Evolutionary conservation across 2,113 vertebrate species (phyloP).

Genomic region (Xerus inauris): DNA sequence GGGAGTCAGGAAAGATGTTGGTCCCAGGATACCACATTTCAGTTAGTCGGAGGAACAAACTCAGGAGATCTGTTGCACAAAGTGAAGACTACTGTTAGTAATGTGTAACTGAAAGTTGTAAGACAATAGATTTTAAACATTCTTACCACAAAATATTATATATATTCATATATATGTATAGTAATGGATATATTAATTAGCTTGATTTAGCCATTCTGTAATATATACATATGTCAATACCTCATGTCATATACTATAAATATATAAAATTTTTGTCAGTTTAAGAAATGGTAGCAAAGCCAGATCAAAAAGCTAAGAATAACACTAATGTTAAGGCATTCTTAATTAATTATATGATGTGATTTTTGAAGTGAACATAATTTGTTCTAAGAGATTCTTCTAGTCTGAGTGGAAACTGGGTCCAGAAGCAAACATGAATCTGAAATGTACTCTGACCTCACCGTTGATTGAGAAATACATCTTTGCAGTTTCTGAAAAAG

Average conservation of each 20-base stretch:
- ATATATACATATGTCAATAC: neutral
- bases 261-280: neutral
- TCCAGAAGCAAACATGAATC: neutral
- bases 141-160: neutral
- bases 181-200: no score
- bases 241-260: neutral
- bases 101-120: neutral
- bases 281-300: neutral
- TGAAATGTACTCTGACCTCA: neutral
- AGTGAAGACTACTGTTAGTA: neutral
- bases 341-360: neutral
- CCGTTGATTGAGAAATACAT: neutral
- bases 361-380: neutral
- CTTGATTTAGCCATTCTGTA: neutral
- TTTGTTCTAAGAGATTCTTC: neutral
- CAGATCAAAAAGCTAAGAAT: neutral
- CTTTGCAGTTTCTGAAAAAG: neutral
- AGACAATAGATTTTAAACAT: neutral
- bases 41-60: neutral
- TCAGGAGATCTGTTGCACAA: neutral
- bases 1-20: neutral
- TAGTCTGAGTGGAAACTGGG: neutral
- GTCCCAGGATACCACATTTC: neutral
- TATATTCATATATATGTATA: no score
- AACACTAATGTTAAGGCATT: neutral